Conservation (phyloP, 1,140 invertebrate species). For the Galleria mellonella region DNA sequence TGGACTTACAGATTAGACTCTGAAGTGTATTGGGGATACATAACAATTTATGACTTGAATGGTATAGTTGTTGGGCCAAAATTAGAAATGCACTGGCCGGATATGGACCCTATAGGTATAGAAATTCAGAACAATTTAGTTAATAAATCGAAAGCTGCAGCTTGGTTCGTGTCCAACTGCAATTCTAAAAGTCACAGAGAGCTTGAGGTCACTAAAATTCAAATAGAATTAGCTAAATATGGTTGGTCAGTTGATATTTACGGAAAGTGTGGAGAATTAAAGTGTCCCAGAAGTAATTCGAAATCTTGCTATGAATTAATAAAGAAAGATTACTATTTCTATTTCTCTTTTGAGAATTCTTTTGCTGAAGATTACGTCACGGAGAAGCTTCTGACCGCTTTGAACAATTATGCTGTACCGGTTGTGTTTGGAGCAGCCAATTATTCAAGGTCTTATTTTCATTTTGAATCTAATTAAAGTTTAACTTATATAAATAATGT, state of each 20-base stretch:
- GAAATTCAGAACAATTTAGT: slow-evolving; percentile 25
- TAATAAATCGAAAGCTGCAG: slow-evolving; percentile 48
- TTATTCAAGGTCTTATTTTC: slow-evolving; percentile 54
- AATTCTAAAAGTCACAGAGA: slow-evolving; percentile 64
- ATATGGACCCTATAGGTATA: slow-evolving; percentile 30
- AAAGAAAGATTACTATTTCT: slow-evolving; percentile 77
- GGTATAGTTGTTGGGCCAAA: slow-evolving; percentile 42
- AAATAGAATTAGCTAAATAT: slow-evolving; percentile 63
- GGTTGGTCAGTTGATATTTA: slow-evolving; percentile 76
- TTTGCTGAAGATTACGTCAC: slow-evolving; percentile 78
- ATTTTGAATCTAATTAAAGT: too few relatives aligned
- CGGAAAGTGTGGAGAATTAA: slow-evolving; percentile 74
- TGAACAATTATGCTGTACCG: slow-evolving; percentile 67
- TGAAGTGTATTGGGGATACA: slow-evolving; percentile 76
- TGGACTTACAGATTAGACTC: slow-evolving; percentile 80
- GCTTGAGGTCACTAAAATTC: slow-evolving; percentile 73
- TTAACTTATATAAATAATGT: too few relatives aligned
- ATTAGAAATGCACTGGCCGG: slow-evolving; percentile 34
- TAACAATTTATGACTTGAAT: slow-evolving; percentile 36
- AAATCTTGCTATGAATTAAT: slow-evolving; percentile 57
- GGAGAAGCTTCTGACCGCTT: slow-evolving; percentile 76
- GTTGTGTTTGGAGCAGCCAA: slow-evolving; percentile 73
- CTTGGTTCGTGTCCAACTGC: slow-evolving; percentile 79
- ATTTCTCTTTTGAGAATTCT: slow-evolving; percentile 82
- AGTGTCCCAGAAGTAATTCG: slow-evolving; percentile 20